These are phyloP conservation scores for Chaetodon auriga DNA, from an alignment of 2,113 vertebrate genomes.

Conservation along the genomic window DNA sequence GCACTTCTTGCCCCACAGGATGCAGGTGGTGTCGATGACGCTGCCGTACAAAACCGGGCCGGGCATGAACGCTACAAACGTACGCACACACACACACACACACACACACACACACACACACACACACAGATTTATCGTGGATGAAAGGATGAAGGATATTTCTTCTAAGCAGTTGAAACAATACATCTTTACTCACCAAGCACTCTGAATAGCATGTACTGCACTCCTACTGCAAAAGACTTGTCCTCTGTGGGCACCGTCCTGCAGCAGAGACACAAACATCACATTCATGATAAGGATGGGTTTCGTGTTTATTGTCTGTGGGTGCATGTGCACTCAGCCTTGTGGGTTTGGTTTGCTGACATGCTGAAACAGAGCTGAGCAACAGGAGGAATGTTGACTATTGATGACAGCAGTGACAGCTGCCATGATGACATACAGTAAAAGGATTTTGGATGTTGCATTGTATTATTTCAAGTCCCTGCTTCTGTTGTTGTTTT, in stretches of 20 bases:
- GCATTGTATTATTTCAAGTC: background rate
- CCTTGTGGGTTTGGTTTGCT: background rate
- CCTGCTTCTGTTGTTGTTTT: background rate
- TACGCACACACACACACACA: conserved; percentile 7
- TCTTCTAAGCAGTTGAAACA: background rate
- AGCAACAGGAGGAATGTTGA: background rate
- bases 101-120: conserved; percentile 3
- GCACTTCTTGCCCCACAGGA: conserved; percentile 89
- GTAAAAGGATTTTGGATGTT: background rate
- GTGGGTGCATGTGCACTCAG: background rate
- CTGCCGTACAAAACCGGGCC: conserved; percentile 91
- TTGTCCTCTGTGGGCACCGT: conserved; percentile 90
- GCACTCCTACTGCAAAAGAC: conserved; percentile 92
- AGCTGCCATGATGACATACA: background rate
- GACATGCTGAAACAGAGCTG: background rate
- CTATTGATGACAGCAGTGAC: background rate
- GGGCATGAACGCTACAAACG: conserved; percentile 91
- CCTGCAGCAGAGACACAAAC: conserved; percentile 74
- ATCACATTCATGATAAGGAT: background rate
- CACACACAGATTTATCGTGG: background rate
- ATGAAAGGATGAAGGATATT: background rate
- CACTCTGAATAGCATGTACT: conserved; percentile 94
- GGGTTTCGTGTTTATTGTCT: background rate
- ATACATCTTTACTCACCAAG: conserved; percentile 85
- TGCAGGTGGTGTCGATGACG: conserved; percentile 91